Evolutionary conservation across 1,140 invertebrate genomes (phyloP), one percentile per base, ranked within the genome.

Genomic region (Himalopsyche phryganea): DNA sequence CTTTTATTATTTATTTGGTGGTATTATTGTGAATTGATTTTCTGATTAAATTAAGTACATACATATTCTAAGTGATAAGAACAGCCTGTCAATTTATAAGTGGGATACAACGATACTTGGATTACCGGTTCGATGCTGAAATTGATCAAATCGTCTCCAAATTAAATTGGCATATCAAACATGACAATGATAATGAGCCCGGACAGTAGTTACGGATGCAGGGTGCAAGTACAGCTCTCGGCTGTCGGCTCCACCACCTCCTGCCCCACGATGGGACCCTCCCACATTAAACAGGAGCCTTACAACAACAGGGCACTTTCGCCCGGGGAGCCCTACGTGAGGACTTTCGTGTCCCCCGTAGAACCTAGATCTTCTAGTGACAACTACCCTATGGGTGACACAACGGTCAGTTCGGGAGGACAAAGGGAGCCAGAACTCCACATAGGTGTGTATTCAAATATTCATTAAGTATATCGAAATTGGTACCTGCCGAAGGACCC

Each of bases 151-250:
- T 11, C 11, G 4, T 4, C 5, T 46, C 6, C 18, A 11, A 46
- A 19, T n/a, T 46, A 11, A 13, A n/a, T 19, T 19, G n/a, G 18
- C 32, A 9, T 6, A 28, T 3, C 13, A 18, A 62, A 5, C 6
- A 60, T 75, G 71, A 75, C 76, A 69, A 63, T 68, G 71, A 71
- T 77, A 68, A 76, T 77, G 74, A 76, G 73, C 69, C 76, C 76
- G 67, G 76, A 78, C 67, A 77, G 74, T 67, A 77, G 72, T 54
- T 77, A 76, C 68, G 52, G 48, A 35, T 63, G 56, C 50, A 63
- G 61, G 52, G 49, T 56, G 53, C 55, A 58, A 48, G 55, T 58
- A 14, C 61, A 63, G 40, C 36, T 63, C 49, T 42, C 60, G 0
- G 49, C 60, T 6, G 60, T 63, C 47, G 61, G 61, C 19, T 63